Percentiles rank a stretch among this genome's conserved stretches.
phyloP scores from a whole-genome alignment of 2,797 vertebrate species.

The Chaetodon trifasciatus region DNA sequence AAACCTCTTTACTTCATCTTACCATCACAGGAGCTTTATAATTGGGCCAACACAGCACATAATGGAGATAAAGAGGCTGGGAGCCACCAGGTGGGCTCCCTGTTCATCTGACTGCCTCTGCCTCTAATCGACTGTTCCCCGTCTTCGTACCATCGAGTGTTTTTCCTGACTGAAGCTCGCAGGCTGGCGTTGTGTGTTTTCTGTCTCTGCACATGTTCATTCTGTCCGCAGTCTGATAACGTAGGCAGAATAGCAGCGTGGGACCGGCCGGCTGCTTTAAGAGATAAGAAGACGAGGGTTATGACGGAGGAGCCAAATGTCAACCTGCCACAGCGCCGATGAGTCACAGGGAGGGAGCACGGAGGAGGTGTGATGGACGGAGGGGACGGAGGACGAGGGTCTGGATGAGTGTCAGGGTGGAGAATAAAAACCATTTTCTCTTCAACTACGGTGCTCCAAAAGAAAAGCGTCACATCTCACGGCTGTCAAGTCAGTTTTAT shows the following conservation, averaged over 20 bases:
- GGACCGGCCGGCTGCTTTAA: constrained; percentile 11
- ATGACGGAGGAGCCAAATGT: constrained; percentile 56
- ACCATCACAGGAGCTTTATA: too few relatives aligned
- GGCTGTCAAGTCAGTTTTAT: neutral
- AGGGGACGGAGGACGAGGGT: neutral
- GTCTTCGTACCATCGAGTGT: neutral
- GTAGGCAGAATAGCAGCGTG: constrained; percentile 5
- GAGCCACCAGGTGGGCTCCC: neutral
- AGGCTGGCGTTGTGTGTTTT: neutral
- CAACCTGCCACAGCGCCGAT: constrained; percentile 50
- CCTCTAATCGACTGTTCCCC: neutral
- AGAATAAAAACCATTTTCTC: neutral
- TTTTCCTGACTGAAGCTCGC: constrained; percentile 5
- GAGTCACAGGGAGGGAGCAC: constrained; percentile 31
- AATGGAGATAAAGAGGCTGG: neutral
- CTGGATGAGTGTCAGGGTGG: neutral
- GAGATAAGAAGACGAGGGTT: constrained; percentile 58
- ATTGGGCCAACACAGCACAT: neutral
- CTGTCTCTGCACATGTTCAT: constrained; percentile 31
- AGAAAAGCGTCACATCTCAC: neutral
- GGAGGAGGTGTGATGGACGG: constrained; percentile 32
- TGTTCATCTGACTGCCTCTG: neutral
- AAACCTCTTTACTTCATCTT: too few relatives aligned
- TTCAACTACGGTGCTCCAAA: neutral
- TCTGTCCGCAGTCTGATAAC: constrained; percentile 36